Base-by-base conservation (phyloP, 2,888 invertebrate genomes). In the Dyspetes luteomarginatus region DNA sequence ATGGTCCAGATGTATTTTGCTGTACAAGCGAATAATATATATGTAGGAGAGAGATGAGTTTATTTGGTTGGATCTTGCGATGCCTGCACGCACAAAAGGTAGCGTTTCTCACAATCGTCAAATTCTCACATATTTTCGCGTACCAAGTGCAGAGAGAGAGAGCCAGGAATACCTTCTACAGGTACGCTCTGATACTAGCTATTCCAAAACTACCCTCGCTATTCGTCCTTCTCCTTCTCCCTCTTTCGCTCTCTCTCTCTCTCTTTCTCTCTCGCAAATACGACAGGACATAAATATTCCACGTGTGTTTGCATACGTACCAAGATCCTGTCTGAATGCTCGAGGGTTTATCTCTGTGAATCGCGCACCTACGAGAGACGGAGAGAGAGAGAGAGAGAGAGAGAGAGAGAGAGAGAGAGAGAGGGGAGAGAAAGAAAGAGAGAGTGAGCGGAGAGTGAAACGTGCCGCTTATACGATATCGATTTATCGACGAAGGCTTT, bases 251-350 rank as follows among this genome's bases (percentile, higher is more conserved):
- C 41, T 19, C 28, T 41, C 64, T 50, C 28, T 15, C 41, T 28
- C 64, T 58, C 24, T 58, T 36, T 28, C 43, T 26, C 28, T 52
- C 45, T 58, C 75, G 82, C 69, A 79, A 73, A 76, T 76, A 79
- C 76, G 62, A 64, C 50, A 60, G 64, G 69, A 69, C 81, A 81
- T 81, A 77, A 81, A 81, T 81, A 81, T 81, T 77, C 73, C 77
- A 74, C 73, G 81, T 77, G 69, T 77, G 81, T 81, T 81, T 81
- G 77, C 81, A 74, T 81, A 77, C 81, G 77, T 77, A 77, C 81
- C 77, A 73, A 77, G 81, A 81, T 81, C 77, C 64, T 43, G 72
- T 73, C 76, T 76, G 76, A 79, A 79, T 73, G 72, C 72, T 76
- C 64, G 67, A 75, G 56, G 75, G 79, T 58, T 75, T 78, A 78